Conservation (phyloP, 2,888 invertebrate species). For the Lithophane semibrunnea region DNA sequence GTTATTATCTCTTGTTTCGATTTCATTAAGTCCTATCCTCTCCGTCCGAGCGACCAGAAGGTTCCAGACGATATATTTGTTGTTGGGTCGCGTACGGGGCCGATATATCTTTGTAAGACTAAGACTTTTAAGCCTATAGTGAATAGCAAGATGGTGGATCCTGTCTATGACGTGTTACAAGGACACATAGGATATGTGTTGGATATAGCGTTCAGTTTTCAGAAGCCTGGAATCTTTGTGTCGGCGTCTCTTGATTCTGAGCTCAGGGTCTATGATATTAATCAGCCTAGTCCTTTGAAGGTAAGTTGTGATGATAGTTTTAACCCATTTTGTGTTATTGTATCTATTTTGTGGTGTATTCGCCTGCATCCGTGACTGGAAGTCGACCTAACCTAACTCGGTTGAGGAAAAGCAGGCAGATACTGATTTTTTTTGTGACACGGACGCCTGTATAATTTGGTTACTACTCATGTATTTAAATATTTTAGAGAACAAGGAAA, state of each 20-base stretch:
- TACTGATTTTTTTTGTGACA: not conserved
- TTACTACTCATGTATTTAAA: not conserved
- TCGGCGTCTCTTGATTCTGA: slow-evolving; percentile 85
- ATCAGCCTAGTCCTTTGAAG: slow-evolving; percentile 80
- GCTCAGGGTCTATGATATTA: slow-evolving; percentile 80
- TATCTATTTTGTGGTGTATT: too few species aligned
- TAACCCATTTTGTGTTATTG: not conserved
- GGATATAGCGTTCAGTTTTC: slow-evolving; percentile 78
- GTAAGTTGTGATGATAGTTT: slow-evolving; percentile 63
- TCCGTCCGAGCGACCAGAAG: slow-evolving; percentile 77
- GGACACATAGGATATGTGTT: slow-evolving; percentile 80
- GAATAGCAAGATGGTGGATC: slow-evolving; percentile 74
- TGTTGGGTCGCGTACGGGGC: slow-evolving; percentile 80
- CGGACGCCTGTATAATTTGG: not conserved
- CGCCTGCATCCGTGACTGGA: not conserved
- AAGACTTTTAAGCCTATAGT: slow-evolving; percentile 64
- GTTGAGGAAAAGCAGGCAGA: too few species aligned
- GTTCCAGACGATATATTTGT: slow-evolving; percentile 80
- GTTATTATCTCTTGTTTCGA: slow-evolving; percentile 81
- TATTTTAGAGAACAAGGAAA: not conserved
- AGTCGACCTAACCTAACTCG: not conserved
- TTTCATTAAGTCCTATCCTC: slow-evolving; percentile 78
- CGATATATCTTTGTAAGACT: slow-evolving; percentile 77
- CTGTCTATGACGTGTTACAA: slow-evolving; percentile 77
- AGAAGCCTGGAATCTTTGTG: slow-evolving; percentile 79